phyloP scores from a whole-genome alignment of 2,888 invertebrate species.

The Ecliptopera silaceata region DNA sequence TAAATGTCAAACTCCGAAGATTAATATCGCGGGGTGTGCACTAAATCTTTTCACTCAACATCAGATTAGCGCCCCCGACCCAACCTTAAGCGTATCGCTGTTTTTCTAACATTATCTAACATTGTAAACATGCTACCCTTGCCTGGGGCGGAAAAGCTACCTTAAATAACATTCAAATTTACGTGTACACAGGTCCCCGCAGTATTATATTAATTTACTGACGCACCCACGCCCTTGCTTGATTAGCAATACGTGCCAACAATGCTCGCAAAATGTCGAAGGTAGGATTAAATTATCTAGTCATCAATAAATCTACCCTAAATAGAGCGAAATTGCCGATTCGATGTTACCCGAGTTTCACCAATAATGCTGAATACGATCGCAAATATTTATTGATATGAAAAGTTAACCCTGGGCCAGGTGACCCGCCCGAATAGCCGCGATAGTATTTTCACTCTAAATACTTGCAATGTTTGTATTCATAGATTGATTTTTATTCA shows the following conservation, averaged over 20 bases:
- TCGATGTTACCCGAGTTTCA: slow-evolving; percentile 20
- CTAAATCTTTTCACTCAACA: slow-evolving; percentile 75
- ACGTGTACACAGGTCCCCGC: slow-evolving; percentile 34
- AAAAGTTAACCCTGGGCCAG: slow-evolving; percentile 26
- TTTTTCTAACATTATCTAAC: slow-evolving; percentile 73
- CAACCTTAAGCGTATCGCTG: slow-evolving; percentile 63
- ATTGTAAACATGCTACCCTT: slow-evolving; percentile 57
- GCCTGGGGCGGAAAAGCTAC: slow-evolving; percentile 46
- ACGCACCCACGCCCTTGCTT: slow-evolving; percentile 25
- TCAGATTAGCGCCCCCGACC: slow-evolving; percentile 68
- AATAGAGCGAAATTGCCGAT: slow-evolving; percentile 32
- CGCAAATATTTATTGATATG: slow-evolving; percentile 23
- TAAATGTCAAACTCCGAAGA: slow-evolving; percentile 47
- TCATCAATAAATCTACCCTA: slow-evolving; percentile 32
- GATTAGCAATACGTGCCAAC: slow-evolving; percentile 34
- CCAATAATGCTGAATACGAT: slow-evolving; percentile 28
- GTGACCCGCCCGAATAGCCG: slow-evolving; percentile 25
- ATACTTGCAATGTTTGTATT: slow-evolving; percentile 27
- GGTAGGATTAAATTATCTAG: slow-evolving; percentile 33
- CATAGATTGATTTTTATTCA: slow-evolving; percentile 35
- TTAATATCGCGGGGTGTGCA: slow-evolving; percentile 64
- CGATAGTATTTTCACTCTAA: slow-evolving; percentile 25
- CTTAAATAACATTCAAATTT: slow-evolving; percentile 59
- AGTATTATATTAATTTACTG: slow-evolving; percentile 38
- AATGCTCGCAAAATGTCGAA: slow-evolving; percentile 30